Base-by-base conservation (phyloP, 2,113 vertebrate species). In the Leucopsar rothschildi region DNA sequence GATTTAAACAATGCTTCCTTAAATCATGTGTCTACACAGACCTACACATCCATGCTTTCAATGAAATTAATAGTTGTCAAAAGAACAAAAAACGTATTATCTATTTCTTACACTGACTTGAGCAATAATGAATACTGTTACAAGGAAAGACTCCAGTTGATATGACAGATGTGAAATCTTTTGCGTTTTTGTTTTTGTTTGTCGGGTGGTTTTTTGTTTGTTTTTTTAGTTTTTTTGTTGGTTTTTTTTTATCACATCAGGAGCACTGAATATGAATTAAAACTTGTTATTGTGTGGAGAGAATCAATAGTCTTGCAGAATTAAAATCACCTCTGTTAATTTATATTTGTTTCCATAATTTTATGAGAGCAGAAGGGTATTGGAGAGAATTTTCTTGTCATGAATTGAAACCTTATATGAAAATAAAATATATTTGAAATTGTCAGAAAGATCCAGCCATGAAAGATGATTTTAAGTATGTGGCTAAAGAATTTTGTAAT, bases 31-130 rank as follows among this genome's bases (percentile, higher is more conserved):
- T 93, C 92, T 94, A 86, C 73, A 73, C 60, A 93, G 86, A 15
- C 93, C 82, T 87, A 90, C 82, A 78, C 77, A 83, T 71, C 59
- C 75, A 42, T 53, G 39, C 27, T 69, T 60, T 78, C 64, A 88
- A 37, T 89, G 70, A 96, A 94, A 96, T 96, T 73, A 97, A 96
- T 92, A 96, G 93, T 50, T 96, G 96, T 96, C 97, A 97, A 87
- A 95, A 82, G 92, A 96, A 95, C 89, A 95, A 96, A 97, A 95
- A 82, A 83, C 0, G 1, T 45, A 93, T 93, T 95, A 90, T 94
- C 73, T 86, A 22, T 90, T 91, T 56, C 60, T 92, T 55, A 92
- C 73, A 68, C 70, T 69, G 70, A 85, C 49, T 96, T 93, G 71
- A 87, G 82, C 55, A 94, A 71, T 92, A 94, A 82, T 78, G 73